These are phyloP conservation scores for Hippoglossus stenolepis DNA, from an alignment of 2,113 vertebrate genomes.

Conservation along the genomic window DNA sequence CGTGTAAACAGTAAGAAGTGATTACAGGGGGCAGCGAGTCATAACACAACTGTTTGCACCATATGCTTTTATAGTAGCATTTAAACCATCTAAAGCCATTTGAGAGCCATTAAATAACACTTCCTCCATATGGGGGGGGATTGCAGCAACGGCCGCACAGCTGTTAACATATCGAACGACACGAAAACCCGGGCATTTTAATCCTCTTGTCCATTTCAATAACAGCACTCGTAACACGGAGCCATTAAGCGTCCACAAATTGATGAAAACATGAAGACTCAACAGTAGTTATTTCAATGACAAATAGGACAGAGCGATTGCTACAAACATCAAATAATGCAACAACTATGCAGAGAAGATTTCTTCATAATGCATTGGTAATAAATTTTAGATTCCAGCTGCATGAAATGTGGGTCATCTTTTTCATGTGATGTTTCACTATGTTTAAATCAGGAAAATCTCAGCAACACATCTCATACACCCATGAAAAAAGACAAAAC, in stretches of 20 bases:
- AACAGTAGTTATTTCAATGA: too few relatives aligned
- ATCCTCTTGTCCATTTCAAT: background rate
- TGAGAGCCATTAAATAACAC: conserved; percentile 41
- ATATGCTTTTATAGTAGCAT: conserved; percentile 43
- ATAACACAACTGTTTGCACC: conserved; percentile 18
- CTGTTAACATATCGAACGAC: conserved; percentile 35
- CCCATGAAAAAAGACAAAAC: too few relatives aligned
- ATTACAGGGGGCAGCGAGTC: background rate
- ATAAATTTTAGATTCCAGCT: background rate
- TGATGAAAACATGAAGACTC: too few relatives aligned
- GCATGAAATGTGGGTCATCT: background rate
- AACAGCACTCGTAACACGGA: too few relatives aligned
- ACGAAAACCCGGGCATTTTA: background rate
- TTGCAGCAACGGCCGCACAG: conserved; percentile 9
- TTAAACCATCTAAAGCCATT: conserved; percentile 33
- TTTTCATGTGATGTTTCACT: background rate
- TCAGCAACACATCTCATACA: too few relatives aligned
- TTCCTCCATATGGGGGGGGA: conserved; percentile 26
- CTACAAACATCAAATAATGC: too few relatives aligned
- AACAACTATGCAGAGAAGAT: too few relatives aligned
- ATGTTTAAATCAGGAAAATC: background rate
- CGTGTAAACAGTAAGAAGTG: background rate
- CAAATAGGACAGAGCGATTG: too few relatives aligned
- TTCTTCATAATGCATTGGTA: background rate
- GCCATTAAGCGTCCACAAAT: too few relatives aligned